Base-by-base conservation (phyloP, 2,888 invertebrate species). In the Caenorhabditis japonica region DNA sequence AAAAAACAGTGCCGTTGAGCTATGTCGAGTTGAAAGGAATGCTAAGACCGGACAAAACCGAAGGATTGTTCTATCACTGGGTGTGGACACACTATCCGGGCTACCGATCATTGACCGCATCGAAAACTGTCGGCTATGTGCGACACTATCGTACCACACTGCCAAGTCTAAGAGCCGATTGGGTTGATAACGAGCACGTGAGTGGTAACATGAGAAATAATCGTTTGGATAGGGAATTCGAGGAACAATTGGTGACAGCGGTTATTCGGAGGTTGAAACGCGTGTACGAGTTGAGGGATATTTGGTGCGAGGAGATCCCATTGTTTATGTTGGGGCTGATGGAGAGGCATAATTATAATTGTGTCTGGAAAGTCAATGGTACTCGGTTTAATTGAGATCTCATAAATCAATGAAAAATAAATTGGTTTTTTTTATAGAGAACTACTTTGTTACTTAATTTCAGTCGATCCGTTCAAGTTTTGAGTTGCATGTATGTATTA, bases 61-160 rank as follows among this genome's bases (percentile, higher is more conserved):
- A 41, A 8, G 19, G 4, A 3, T n/a, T 49, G 34, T 49, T 49
- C 49, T 49, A 49, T 21, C 49, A 49, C 30, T 49, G 33, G 33
- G 7, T 34, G 1, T 36, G 10, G 15, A 21, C 2, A 10, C 49
- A 49, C 13, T 49, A 49, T 13, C 49, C 49, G 12, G 49, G 49
- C 1, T 12, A 34, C 21, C 34, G 19, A 3, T 19, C 34, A 4
- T 21, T 19, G 34, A 8, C 49, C 8, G 21, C 13, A 4, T 13
- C 17, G 7, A 2, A 3, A 1, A 19, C n/a, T 0, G 30, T 13
- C 17, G 49, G 12, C 19, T 34, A 49, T 15, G 12, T 30, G 13
- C 33, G 49, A 1, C 49, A 49, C 49, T 49, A 27, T 21, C 19
- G 49, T 8, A 49, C 49, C 5, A 19, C 21, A 1, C 5, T 17